Percentiles rank a stretch among this genome's conserved stretches.
phyloP scores from a whole-genome alignment of 2,113 vertebrate genomes.

The Dasypus novemcinctus region DNA sequence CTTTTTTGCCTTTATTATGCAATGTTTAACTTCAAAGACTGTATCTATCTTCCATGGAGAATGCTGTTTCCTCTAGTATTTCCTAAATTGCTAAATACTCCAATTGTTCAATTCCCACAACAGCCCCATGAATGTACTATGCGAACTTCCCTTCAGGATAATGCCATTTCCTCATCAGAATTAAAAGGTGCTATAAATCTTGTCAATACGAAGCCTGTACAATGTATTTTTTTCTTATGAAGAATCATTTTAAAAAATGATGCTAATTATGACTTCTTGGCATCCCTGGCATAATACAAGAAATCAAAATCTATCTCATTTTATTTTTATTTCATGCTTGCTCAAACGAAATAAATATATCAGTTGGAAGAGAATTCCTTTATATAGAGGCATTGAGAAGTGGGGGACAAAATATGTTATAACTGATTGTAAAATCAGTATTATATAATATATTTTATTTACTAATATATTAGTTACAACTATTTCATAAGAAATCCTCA shows the following conservation, averaged over 20 bases:
- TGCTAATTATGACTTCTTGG: neutral
- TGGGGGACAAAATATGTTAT: neutral
- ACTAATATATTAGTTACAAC: too few species aligned
- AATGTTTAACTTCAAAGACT: neutral
- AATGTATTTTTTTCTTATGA: neutral
- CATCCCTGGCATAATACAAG: neutral
- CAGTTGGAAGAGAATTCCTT: neutral
- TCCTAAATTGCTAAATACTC: neutral
- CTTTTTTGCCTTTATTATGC: neutral
- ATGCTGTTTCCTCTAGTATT: neutral
- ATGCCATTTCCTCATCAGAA: neutral
- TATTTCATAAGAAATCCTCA: neutral
- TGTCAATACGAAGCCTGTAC: neutral
- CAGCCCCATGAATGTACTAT: neutral
- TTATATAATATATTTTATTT: too few species aligned
- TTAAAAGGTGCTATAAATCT: neutral
- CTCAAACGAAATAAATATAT: neutral
- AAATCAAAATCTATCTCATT: neutral
- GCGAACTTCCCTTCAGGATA: neutral
- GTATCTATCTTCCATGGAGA: neutral
- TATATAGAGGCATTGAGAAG: neutral
- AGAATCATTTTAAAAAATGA: neutral
- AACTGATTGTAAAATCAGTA: neutral
- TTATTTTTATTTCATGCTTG: neutral
- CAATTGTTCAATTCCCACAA: neutral